These are phyloP conservation scores for Drosophila diplacantha DNA, from an alignment of 2,888 invertebrate species.

Conservation along the genomic window DNA sequence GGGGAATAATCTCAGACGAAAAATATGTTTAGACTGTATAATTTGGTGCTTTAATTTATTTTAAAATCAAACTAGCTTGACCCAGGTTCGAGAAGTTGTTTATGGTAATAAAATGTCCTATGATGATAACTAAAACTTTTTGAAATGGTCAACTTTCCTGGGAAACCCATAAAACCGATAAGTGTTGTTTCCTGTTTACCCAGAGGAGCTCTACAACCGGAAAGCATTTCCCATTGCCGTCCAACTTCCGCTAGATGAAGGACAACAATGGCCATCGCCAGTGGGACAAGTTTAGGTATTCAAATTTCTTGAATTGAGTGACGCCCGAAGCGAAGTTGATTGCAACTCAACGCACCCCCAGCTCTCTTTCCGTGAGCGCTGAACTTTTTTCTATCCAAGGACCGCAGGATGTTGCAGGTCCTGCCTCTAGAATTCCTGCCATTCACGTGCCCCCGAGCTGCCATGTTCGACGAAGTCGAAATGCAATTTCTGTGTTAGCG, in stretches of 20 bases:
- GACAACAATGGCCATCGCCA: conserved; percentile 8
- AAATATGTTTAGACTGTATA: too few species aligned
- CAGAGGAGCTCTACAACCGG: not conserved
- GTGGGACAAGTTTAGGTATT: conserved; percentile 28
- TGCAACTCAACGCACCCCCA: conserved; percentile 17
- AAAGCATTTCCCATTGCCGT: not conserved
- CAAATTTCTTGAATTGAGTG: conserved; percentile 46
- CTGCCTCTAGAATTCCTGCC: conserved; percentile 1
- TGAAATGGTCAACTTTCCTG: not conserved
- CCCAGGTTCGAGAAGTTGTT: not conserved
- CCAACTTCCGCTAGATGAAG: not conserved
- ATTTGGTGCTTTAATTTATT: not conserved
- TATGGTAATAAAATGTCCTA: too few species aligned
- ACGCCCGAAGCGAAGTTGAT: conserved; percentile 44
- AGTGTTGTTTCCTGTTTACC: conserved; percentile 5
- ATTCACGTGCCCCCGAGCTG: conserved; percentile 13
- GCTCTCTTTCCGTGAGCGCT: conserved; percentile 6
- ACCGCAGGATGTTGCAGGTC: conserved; percentile 25
- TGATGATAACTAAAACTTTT: not conserved
- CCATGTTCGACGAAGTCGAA: conserved; percentile 40
- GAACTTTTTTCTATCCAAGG: conserved; percentile 26
- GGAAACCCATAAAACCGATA: not conserved
- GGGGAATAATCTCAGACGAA: too few species aligned
- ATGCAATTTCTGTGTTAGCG: conserved; percentile 66
- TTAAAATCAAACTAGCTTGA: not conserved